Evolutionary conservation across 2,888 invertebrate species (phyloP).

Genomic region (Ophioninae sp.): DNA sequence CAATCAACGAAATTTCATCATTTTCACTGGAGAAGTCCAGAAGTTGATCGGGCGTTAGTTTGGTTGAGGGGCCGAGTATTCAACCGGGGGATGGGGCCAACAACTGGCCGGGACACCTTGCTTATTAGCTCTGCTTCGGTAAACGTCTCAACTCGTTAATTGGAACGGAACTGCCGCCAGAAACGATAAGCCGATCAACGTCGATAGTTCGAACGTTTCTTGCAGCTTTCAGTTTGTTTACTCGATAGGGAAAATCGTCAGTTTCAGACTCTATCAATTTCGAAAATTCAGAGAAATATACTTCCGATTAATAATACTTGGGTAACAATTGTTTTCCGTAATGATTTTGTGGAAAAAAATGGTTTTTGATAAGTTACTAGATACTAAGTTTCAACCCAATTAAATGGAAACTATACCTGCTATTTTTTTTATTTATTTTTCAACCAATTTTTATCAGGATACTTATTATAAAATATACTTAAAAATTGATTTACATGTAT

Average conservation of each 20-base stretch:
- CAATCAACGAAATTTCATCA: conserved; percentile 13
- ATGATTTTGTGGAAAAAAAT: too few relatives aligned
- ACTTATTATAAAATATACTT: too few relatives aligned
- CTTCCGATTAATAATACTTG: too few relatives aligned
- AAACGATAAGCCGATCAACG: conserved; percentile 56
- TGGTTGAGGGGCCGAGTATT: conserved; percentile 5
- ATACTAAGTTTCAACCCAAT: too few relatives aligned
- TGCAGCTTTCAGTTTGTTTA: background rate
- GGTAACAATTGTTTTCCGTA: background rate
- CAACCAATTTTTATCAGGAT: too few relatives aligned
- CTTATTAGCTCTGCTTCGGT: conserved; percentile 49
- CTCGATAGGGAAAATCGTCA: background rate
- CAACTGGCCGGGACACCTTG: conserved; percentile 35
- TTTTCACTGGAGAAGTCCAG: conserved; percentile 21
- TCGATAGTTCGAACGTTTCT: conserved; percentile 25
- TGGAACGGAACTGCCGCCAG: conserved; percentile 47
- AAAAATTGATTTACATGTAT: too few relatives aligned
- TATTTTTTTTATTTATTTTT: too few relatives aligned
- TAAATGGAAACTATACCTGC: too few relatives aligned
- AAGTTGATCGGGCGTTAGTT: conserved; percentile 20
- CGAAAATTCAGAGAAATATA: background rate
- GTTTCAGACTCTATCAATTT: background rate
- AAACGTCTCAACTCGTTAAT: conserved; percentile 51
- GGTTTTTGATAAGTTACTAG: too few relatives aligned
- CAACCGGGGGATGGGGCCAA: background rate